phyloP scores from a whole-genome alignment of 2,888 invertebrate genomes.

The Xylota sylvarum region DNA sequence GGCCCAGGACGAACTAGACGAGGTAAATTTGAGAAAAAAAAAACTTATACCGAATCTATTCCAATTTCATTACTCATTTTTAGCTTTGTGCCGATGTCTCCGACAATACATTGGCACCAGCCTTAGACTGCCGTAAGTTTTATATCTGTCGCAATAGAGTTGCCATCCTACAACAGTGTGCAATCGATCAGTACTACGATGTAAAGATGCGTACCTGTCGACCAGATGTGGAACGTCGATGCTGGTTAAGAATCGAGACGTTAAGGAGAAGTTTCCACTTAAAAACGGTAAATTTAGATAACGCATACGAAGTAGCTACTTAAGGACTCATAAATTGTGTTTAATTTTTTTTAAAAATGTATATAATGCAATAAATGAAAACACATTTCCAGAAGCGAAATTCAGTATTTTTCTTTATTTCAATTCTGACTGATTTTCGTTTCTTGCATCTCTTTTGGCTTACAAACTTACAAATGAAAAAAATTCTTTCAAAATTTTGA shows the following conservation, averaged over 20 bases:
- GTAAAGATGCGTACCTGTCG: conserved; percentile 55
- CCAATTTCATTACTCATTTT: background rate
- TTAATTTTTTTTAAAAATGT: conserved; percentile 20
- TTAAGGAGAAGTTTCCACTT: conserved; percentile 60
- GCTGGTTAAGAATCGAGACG: conserved; percentile 66
- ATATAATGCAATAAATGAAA: conserved; percentile 48
- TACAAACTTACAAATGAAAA: background rate
- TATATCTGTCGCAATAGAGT: conserved; percentile 60
- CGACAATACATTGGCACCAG: conserved; percentile 54
- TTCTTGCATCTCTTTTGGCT: conserved; percentile 14
- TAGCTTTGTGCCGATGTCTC: conserved; percentile 49
- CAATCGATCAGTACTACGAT: conserved; percentile 79
- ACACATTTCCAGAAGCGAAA: conserved; percentile 71
- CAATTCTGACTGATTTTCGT: conserved; percentile 10
- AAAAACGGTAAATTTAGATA: conserved; percentile 66
- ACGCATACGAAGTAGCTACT: conserved; percentile 48
- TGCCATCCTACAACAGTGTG: conserved; percentile 74
- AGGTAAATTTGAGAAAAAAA: conserved; percentile 9
- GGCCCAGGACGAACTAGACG: conserved; percentile 37
- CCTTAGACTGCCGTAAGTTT: conserved; percentile 68
- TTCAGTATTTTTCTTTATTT: conserved; percentile 79
- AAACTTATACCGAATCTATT: background rate
- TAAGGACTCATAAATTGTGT: conserved; percentile 29
- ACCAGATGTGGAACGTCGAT: conserved; percentile 78
- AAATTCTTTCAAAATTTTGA: background rate